A percentile compares a stretch with the other conserved stretches of the same genome.
These are phyloP conservation scores for Luehdorfia chinensis DNA, from an alignment of 1,140 invertebrate genomes.

Conservation along the genomic window DNA sequence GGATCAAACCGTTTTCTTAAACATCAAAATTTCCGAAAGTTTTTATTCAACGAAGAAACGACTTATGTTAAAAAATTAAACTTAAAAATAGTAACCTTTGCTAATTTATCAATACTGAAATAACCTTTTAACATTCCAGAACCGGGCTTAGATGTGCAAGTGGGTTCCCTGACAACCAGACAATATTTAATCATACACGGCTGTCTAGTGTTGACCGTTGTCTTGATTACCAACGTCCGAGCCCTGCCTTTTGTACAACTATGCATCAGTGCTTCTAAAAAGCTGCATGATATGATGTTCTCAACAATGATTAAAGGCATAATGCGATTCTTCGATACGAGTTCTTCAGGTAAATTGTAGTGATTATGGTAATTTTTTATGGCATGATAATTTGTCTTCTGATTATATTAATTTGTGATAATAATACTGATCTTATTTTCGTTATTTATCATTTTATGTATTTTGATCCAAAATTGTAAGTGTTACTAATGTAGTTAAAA, in stretches of 20 bases:
- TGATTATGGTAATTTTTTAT: constrained; percentile 6
- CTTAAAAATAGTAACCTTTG: too few species aligned
- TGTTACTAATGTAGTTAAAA: too few species aligned
- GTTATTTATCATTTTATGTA: too few species aligned
- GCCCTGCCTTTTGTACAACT: constrained; percentile 78
- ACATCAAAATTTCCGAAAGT: too few species aligned
- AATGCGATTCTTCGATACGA: constrained; percentile 92
- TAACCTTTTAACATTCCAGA: constrained; percentile 30
- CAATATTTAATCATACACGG: constrained; percentile 63
- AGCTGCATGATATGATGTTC: constrained; percentile 82
- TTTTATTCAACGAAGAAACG: too few species aligned
- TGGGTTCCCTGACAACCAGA: constrained; percentile 55
- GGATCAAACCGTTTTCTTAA: too few species aligned
- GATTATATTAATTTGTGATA: too few species aligned
- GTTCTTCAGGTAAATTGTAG: constrained; percentile 81
- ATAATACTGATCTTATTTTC: too few species aligned
- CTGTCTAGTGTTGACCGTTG: constrained; percentile 26
- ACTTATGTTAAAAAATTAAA: too few species aligned
- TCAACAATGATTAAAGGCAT: constrained; percentile 81
- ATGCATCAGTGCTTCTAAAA: constrained; percentile 78
- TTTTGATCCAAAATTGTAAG: too few species aligned
- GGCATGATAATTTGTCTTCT: not conserved
- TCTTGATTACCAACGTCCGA: constrained; percentile 55
- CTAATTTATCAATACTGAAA: too few species aligned
- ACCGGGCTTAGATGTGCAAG: constrained; percentile 47